Evolutionary conservation across 2,797 vertebrate species (phyloP).

Genomic region (Myripristis murdjan): DNA sequence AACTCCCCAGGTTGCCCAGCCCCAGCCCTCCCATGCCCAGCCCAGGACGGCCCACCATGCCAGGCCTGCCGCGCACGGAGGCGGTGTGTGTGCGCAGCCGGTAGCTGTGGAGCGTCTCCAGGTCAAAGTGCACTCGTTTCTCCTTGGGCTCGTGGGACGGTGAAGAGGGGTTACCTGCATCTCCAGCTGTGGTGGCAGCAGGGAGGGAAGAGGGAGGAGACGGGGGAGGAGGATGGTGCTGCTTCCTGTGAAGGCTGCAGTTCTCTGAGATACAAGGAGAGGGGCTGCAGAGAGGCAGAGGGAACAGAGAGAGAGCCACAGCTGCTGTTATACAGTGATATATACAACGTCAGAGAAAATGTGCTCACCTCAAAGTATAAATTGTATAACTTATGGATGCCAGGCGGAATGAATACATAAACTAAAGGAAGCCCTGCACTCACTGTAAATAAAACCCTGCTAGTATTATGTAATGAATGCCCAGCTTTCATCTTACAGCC

Average conservation of each 20-base stretch:
- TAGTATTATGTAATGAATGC: too few species aligned
- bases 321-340: neutral
- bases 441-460: too few species aligned
- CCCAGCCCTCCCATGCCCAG: conserved; percentile 82
- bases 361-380: too few species aligned
- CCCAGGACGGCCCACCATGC: conserved; percentile 75
- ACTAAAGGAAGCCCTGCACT: too few species aligned
- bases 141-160: conserved; percentile 84
- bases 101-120: conserved; percentile 87
- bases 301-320: conserved; percentile 48
- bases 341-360: neutral
- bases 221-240: conserved; percentile 60
- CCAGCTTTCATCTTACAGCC: too few species aligned
- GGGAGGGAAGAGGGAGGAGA: conserved; percentile 77
- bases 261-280: conserved; percentile 88
- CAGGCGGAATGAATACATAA: too few species aligned
- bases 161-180: conserved; percentile 65
- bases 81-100: conserved; percentile 81
- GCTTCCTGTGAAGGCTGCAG: conserved; percentile 82
- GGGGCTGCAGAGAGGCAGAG: conserved; percentile 71
- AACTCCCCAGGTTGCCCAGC: conserved; percentile 64
- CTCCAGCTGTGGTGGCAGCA: conserved; percentile 77
- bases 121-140: conserved; percentile 88
- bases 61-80: conserved; percentile 62
- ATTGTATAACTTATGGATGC: too few species aligned